Evolutionary conservation across 2,888 invertebrate genomes (phyloP), one percentile per base, ranked within the genome.

Genomic region (Euplagia quadripunctaria): DNA sequence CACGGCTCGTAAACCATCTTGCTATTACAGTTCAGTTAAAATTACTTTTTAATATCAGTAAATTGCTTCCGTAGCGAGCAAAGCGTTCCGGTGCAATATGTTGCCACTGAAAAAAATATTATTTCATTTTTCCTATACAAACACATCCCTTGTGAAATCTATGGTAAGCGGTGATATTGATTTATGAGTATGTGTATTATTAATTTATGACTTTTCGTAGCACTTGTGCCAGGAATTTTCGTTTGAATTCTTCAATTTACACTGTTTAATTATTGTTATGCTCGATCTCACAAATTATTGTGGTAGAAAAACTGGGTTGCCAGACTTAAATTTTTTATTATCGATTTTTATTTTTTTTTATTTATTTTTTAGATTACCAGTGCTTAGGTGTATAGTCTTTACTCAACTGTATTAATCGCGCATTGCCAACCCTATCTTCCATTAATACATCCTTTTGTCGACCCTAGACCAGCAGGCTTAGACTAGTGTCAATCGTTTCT

Each of bases 11-110:
- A 77, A 79, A 77, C 43, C 66, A 70, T 71, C 70, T 72, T 71
- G 42, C 68, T 68, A 55, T 73, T 75, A 72, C 74, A 65, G 65
- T 77, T 66, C 74, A 70, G 78, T 71, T 80, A 77, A 79, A 82
- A 83, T 85, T 79, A 82, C 83, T 73, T 79, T 86, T 86, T 85
- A 85, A 86, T 82, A 84, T 82, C 81, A 76, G 80, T 78, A 82
- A 84, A 87, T 83, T 80, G 82, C 78, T 82, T 77, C 68, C 69
- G 73, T 64, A 41, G 4, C 9, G 70, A 55, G 17, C 46, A 67
- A 41, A 71, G 52, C 51, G 71, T 63, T 41, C 31, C 43, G 3
- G 11, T 64, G 72, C 72, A 70, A 77, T 72, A 65, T 70, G 61
- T 70, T 75, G 41, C 43, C 42, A 75, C 80, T 75, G 71, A 75